Conservation (phyloP, 2,888 invertebrate species). For the Stramonita haemastoma region DNA sequence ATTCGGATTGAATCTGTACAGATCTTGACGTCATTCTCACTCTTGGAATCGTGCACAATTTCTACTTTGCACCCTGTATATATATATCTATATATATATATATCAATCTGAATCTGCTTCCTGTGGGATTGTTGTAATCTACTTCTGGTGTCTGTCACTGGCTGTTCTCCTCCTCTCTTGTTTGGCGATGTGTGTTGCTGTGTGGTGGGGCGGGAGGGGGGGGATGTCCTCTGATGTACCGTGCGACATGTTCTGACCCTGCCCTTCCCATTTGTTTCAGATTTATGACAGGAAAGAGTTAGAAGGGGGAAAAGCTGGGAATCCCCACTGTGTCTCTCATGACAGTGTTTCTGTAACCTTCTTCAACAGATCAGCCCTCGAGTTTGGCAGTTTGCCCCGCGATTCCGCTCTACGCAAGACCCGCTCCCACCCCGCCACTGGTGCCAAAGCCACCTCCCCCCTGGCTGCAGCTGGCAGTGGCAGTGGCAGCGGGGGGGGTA, state of each 20-base stretch:
- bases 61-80: no score
- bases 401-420: conserved; percentile 80
- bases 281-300: conserved; percentile 27
- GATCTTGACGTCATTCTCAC: no score
- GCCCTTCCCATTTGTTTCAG: conserved; percentile 30
- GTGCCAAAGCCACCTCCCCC: conserved; percentile 53
- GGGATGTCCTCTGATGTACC: no score
- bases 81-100: no score
- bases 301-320: background rate
- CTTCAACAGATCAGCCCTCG: conserved; percentile 74
- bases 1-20: no score
- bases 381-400: conserved; percentile 75
- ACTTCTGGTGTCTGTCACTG: no score
- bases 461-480: background rate
- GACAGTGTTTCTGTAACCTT: conserved; percentile 21
- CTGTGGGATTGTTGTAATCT: no score
- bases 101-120: no score
- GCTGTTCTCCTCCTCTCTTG: no score
- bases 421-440: conserved; percentile 78
- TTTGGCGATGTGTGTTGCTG: background rate
- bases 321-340: conserved; percentile 12
- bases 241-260: background rate
- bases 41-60: no score
- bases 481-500: background rate
- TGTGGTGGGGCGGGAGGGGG: background rate